A percentile compares a stretch with the other conserved stretches of the same genome.
These are phyloP conservation scores for Melanotaenia nigrans DNA, from an alignment of 2,797 vertebrate species.

Conservation along the genomic window DNA sequence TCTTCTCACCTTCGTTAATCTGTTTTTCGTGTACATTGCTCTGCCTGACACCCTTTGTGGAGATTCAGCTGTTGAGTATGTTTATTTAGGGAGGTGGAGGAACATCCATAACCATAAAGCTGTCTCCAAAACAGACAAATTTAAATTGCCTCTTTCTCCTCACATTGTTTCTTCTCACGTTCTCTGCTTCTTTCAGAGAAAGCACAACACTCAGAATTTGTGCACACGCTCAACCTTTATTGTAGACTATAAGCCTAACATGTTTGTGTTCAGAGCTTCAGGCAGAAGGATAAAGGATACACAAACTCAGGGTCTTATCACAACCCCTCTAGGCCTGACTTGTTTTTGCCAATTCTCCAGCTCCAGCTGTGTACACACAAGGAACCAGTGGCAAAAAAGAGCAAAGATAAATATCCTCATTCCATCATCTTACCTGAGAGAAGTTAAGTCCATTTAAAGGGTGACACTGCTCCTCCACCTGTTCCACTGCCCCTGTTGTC, in stretches of 20 bases:
- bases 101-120: constrained; percentile 71
- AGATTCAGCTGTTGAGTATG: constrained; percentile 63
- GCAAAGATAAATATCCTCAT: neutral
- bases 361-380: constrained; percentile 28
- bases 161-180: constrained; percentile 47
- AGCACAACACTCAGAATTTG: constrained; percentile 67
- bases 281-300: constrained; percentile 14
- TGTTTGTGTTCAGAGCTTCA: constrained; percentile 21
- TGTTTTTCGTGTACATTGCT: constrained; percentile 47
- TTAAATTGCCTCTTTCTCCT: constrained; percentile 55
- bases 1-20: constrained; percentile 70
- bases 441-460: constrained; percentile 91
- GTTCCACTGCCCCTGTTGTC: constrained; percentile 88
- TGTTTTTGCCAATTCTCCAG: constrained; percentile 17
- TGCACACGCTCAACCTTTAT: constrained; percentile 64
- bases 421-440: constrained; percentile 86
- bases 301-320: constrained; percentile 10
- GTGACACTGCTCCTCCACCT: constrained; percentile 93
- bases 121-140: constrained; percentile 47
- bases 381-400: constrained; percentile 6
- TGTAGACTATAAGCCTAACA: constrained; percentile 12
- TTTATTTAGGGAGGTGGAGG: constrained; percentile 65
- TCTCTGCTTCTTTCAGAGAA: constrained; percentile 31
- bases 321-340: neutral
- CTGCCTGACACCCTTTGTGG: constrained; percentile 53